Base-by-base conservation (phyloP, 2,797 vertebrate genomes). In the Fundulus diaphanus region DNA sequence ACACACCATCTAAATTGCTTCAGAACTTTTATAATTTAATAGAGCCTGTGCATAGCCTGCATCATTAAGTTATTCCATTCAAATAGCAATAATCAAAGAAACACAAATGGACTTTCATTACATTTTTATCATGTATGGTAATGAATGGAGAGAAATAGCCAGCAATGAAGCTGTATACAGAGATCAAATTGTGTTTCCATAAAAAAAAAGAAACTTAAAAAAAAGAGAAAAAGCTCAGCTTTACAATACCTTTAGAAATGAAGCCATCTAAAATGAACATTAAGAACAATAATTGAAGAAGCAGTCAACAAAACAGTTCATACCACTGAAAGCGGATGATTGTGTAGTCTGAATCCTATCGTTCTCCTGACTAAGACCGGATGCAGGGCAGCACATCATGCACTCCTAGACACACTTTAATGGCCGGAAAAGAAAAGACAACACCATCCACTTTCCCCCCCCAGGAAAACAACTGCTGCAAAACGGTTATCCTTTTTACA, bases 191-290 rank as follows among this genome's bases (percentile, higher is more conserved):
- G 79, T 82, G 71, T 82, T 79, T 71, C 63, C 76, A 79, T 73
- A 68, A 68, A 74, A 83, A 74, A 83, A 86, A 89, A 86, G 73
- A 76, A 75, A 73, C 72, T 84, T 87, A 85, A 90, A 78, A 85
- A 74, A 72, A 78, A 84, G n/a, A n/a, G n/a, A 78, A 77, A 77
- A 82, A 88, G 93, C 90, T 86, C 87, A 88, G 88, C 90, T 92
- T 94, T 90, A 94, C 93, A 93, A 92, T 49, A 93, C 77, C 77
- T 89, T 92, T 82, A 91, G 86, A 91, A 93, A 93, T 85, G 54
- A 93, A 94, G 90, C 92, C 77, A 90, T 87, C 93, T 92, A 93
- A 94, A 94, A 92, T 90, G 72, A 93, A 94, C 92, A 93, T 90
- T 87, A 90, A 92, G 81, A 90, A 89, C 88, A 87, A 91, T 90